Evolutionary conservation across 2,113 vertebrate genomes (phyloP).

Genomic region (Hippopotamus amphibius): DNA sequence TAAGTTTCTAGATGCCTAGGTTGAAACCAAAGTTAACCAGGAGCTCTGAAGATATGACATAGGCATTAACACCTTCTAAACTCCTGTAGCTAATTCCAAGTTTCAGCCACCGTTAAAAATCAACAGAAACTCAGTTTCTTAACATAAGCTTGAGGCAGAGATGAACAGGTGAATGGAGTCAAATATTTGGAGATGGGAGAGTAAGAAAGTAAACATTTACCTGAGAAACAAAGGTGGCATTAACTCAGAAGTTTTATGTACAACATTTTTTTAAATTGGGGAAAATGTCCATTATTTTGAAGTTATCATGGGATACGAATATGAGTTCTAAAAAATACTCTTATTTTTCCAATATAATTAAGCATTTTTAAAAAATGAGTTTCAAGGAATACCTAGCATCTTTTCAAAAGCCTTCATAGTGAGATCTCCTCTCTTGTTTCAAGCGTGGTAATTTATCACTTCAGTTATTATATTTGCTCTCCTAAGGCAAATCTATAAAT

Average conservation of each 20-base stretch:
- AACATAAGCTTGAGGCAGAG: background rate
- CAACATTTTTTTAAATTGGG: background rate
- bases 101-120: background rate
- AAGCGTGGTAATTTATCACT: background rate
- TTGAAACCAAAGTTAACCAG: background rate
- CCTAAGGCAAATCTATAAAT: background rate
- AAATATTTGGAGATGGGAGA: background rate
- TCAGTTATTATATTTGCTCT: slow-evolving; percentile 22
- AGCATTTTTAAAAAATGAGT: background rate
- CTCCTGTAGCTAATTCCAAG: background rate
- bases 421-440: background rate
- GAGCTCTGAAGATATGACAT: background rate
- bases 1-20: background rate
- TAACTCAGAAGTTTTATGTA: background rate
- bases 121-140: background rate
- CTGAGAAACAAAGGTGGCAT: background rate
- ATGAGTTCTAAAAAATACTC: background rate
- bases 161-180: background rate
- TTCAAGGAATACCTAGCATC: background rate
- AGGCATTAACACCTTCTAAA: background rate
- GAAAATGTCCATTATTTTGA: background rate
- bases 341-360: background rate
- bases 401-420: background rate
- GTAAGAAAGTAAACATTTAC: background rate
- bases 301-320: background rate